Conservation (phyloP, 2,113 vertebrate species). For the Xenopus borealis region DNA sequence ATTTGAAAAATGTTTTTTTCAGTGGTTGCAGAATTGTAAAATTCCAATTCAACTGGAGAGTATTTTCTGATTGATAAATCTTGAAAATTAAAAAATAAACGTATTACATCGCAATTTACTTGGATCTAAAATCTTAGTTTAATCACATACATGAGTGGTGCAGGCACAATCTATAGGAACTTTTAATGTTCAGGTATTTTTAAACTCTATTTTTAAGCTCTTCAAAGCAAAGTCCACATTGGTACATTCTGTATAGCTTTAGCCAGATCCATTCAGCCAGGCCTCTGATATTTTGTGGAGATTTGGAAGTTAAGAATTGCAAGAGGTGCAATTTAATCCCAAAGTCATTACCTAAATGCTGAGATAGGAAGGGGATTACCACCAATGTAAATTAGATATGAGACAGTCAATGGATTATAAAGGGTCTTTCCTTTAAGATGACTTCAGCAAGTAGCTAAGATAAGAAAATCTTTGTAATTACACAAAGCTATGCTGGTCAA, state of each 20-base stretch:
- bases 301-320: slow-evolving; percentile 71
- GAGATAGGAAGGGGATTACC: slow-evolving; percentile 71
- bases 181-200: slow-evolving; percentile 48
- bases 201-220: slow-evolving; percentile 47
- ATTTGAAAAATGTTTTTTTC: too few species aligned
- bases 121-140: too few species aligned
- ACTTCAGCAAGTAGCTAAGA: slow-evolving; percentile 77
- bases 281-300: slow-evolving; percentile 59
- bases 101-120: too few species aligned
- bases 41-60: too few species aligned
- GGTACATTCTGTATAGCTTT: slow-evolving; percentile 48
- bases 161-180: slow-evolving; percentile 36
- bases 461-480: slow-evolving; percentile 90
- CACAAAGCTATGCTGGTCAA: slow-evolving; percentile 79
- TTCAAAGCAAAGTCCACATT: slow-evolving; percentile 48
- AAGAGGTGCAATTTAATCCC: slow-evolving; percentile 74
- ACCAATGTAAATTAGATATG: slow-evolving; percentile 81
- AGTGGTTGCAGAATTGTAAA: too few species aligned
- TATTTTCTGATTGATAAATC: too few species aligned
- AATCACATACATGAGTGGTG: neutral
- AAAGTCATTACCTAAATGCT: slow-evolving; percentile 73
- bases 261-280: slow-evolving; percentile 59
- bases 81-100: too few species aligned
- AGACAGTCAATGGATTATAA: slow-evolving; percentile 70
- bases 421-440: slow-evolving; percentile 68